phyloP scores from a whole-genome alignment of 2,113 vertebrate species.

The Diphyllodes magnificus region DNA sequence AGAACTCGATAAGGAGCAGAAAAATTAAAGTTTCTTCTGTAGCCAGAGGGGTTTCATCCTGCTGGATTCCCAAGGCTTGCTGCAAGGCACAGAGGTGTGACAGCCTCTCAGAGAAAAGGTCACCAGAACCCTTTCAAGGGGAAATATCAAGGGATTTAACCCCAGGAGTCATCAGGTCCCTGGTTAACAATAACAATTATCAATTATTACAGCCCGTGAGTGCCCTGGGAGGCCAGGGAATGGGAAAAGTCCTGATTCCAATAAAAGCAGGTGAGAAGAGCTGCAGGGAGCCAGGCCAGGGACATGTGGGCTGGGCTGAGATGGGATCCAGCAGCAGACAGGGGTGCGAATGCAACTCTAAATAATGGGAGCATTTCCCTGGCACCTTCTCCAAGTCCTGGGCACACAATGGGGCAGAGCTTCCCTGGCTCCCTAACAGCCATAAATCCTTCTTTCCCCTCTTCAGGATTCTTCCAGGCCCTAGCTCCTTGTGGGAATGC shows the following conservation, averaged over 20 bases:
- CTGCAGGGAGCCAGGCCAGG: background rate
- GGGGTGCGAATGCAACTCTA: background rate
- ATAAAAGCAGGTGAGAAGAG: background rate
- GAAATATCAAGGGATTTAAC: background rate
- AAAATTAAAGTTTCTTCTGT: background rate
- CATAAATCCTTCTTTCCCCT: background rate
- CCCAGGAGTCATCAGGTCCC: background rate
- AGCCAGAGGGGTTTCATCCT: background rate
- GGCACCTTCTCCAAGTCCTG: background rate
- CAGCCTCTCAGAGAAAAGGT: background rate
- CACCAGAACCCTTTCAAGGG: background rate
- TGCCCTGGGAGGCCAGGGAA: background rate
- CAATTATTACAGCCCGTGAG: background rate
- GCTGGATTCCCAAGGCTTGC: background rate
- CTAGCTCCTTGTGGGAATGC: background rate
- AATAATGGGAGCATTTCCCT: rapidly evolving
- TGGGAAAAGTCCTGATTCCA: background rate
- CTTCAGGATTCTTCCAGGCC: background rate
- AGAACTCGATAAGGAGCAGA: background rate
- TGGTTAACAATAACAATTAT: background rate
- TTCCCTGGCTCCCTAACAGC: background rate
- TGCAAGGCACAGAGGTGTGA: background rate
- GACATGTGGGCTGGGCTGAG: background rate
- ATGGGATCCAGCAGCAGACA: background rate
- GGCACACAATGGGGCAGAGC: background rate